A percentile compares a stretch with the other conserved stretches of the same genome.
Conservation (phyloP, 2,888 invertebrate species). For the Tetheella fluctuosa region DNA sequence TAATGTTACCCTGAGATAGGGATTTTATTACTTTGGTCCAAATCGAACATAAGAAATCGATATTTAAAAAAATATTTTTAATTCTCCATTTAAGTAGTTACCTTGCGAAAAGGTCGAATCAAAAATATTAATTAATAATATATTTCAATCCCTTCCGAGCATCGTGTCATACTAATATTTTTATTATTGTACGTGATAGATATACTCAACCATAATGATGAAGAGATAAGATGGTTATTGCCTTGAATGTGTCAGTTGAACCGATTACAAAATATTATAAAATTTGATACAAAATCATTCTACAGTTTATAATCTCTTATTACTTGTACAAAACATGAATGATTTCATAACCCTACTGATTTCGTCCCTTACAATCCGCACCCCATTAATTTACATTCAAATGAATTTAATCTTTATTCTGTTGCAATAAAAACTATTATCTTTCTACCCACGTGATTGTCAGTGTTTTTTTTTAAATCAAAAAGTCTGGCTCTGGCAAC, state of each 20-base stretch:
- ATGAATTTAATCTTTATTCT: slow-evolving; percentile 55
- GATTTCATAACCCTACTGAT: slow-evolving; percentile 63
- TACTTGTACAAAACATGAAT: slow-evolving; percentile 46
- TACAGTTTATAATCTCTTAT: slow-evolving; percentile 26
- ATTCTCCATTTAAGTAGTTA: too few relatives aligned
- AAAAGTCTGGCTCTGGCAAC: slow-evolving; percentile 69
- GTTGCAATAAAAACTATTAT: slow-evolving; percentile 45
- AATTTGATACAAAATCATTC: background rate
- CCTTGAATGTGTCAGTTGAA: background rate
- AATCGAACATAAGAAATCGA: too few relatives aligned
- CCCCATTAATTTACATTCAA: slow-evolving; percentile 41
- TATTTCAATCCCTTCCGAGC: background rate
- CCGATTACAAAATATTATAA: too few relatives aligned
- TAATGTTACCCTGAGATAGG: too few relatives aligned
- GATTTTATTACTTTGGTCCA: too few relatives aligned
- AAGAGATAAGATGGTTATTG: background rate
- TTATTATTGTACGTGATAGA: background rate
- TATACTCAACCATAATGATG: background rate
- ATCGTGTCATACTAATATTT: background rate
- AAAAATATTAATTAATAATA: too few relatives aligned
- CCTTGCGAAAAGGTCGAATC: too few relatives aligned
- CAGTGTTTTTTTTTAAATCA: slow-evolving; percentile 56
- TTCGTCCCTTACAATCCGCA: slow-evolving; percentile 43
- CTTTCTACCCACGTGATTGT: slow-evolving; percentile 41
- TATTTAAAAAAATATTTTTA: too few relatives aligned